Evolutionary conservation across 2,797 vertebrate species (phyloP), one percentile per base, ranked within the genome.

Genomic region (Mormyrus hasselquistii): DNA sequence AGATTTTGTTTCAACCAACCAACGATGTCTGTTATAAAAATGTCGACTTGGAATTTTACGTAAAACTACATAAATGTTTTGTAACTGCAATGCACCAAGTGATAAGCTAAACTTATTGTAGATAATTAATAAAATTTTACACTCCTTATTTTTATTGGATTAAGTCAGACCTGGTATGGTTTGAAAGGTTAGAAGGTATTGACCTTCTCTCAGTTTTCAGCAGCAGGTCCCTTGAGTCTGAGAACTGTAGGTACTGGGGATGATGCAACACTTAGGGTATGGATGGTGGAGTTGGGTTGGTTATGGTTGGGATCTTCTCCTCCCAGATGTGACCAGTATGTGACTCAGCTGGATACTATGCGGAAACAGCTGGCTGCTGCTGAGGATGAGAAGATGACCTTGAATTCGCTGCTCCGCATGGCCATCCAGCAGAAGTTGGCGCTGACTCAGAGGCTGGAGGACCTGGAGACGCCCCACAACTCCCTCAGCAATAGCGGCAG

Each of bases 371-470:
- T 97, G 53, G 96, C 95, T 0, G 96, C 96, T 0, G 96, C 97
- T 0, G 97, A 97, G 90, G 97, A 97, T 2, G 97, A 97, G 94
- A 97, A 97, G 95, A 97, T 96, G 94, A 97, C 97, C 0, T 94
- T 97, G 69, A 97, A 97, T 89, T 95, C 97, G 2, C 94, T 97
- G 90, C 95, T 97, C 87, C 96, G 97, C 49, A 97, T 97, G 96
- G 97, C 97, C 79, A 97, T 97, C 90, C 97, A 97, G 94, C 97
- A 97, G 93, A 97, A 97, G 88, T 89, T 97, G 92, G 97, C 96
- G 0, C 95, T 97, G 0, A 97, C 96, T 1, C 96, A 97, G 91
- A 95, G 97, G 0, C 87, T 97, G 91, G 97, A 97, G 93, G 95
- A 96, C 47, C 93, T 96, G 90, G 96, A 96, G 92, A 90, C 90